Evolutionary conservation across 2,888 invertebrate species (phyloP).

Genomic region (Acleris sparsana): DNA sequence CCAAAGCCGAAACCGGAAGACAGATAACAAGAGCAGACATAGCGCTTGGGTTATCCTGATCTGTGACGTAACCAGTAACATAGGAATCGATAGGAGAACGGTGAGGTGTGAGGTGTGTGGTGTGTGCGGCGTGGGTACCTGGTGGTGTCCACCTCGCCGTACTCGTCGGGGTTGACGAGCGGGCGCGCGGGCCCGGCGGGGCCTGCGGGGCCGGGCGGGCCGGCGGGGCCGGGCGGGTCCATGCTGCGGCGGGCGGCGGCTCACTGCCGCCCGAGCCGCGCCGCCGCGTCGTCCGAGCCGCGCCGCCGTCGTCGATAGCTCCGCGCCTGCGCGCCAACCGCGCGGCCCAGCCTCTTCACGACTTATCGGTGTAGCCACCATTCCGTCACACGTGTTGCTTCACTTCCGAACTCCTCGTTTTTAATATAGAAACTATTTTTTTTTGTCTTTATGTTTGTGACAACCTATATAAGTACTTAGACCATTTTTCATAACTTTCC

Average conservation of each 20-base stretch:
- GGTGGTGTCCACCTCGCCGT: conserved; percentile 93
- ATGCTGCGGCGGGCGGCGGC: conserved; percentile 55
- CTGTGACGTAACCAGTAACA: neutral
- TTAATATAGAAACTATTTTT: too few relatives aligned
- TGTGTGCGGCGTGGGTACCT: conserved; percentile 76
- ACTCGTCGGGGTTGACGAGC: conserved; percentile 91
- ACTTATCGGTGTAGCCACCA: too few relatives aligned
- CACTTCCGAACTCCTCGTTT: too few relatives aligned
- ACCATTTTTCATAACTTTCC: too few relatives aligned
- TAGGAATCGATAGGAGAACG: neutral
- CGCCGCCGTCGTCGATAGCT: conserved; percentile 9
- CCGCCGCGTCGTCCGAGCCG: conserved; percentile 25
- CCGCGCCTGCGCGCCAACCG: too few relatives aligned
- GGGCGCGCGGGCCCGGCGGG: conserved; percentile 79
- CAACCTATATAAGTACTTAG: too few relatives aligned
- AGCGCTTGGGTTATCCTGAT: neutral
- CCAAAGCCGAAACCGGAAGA: neutral
- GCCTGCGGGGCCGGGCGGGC: conserved; percentile 48
- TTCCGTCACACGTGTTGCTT: too few relatives aligned
- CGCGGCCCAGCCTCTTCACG: too few relatives aligned
- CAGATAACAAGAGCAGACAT: neutral
- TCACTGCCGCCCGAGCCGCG: conserved; percentile 38
- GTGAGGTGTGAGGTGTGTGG: neutral
- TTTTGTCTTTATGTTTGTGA: too few relatives aligned
- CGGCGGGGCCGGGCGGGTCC: conserved; percentile 54